These are phyloP conservation scores for Gortyna flavago DNA, from an alignment of 2,888 invertebrate species.

Conservation along the genomic window DNA sequence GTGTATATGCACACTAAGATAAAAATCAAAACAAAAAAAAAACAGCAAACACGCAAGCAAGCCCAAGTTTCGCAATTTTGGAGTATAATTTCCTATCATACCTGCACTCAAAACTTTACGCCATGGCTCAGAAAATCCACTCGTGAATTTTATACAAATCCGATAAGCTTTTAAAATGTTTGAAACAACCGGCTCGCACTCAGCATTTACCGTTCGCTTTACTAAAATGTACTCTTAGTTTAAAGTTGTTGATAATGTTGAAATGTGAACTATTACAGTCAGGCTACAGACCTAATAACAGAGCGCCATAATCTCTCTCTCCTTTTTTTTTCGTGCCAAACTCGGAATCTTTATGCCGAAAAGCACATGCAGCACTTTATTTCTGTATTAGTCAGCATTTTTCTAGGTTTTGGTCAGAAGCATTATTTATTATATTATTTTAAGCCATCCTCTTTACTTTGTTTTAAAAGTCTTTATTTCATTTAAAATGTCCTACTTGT, in stretches of 20 bases:
- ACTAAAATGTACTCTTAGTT: conserved; percentile 23
- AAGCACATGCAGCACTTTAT: background rate
- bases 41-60: background rate
- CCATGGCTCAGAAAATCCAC: conserved; percentile 32
- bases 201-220: conserved; percentile 30
- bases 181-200: conserved; percentile 47
- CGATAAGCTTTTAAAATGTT: conserved; percentile 61
- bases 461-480: background rate
- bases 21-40: background rate
- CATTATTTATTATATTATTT: conserved; percentile 4
- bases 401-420: background rate
- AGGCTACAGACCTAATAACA: background rate
- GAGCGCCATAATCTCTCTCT: background rate
- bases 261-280: background rate
- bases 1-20: background rate
- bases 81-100: background rate
- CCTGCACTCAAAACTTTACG: conserved; percentile 2
- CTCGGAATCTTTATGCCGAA: background rate
- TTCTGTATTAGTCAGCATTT: background rate
- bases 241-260: conserved; percentile 1
- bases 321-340: background rate
- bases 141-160: conserved; percentile 52
- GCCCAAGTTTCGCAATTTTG: background rate
- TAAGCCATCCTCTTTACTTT: background rate
- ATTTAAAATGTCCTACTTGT: background rate